A percentile compares a stretch with the other conserved stretches of the same genome.
These are phyloP conservation scores for Sarcophaga subvicina DNA, from an alignment of 2,888 invertebrate species.

Conservation along the genomic window DNA sequence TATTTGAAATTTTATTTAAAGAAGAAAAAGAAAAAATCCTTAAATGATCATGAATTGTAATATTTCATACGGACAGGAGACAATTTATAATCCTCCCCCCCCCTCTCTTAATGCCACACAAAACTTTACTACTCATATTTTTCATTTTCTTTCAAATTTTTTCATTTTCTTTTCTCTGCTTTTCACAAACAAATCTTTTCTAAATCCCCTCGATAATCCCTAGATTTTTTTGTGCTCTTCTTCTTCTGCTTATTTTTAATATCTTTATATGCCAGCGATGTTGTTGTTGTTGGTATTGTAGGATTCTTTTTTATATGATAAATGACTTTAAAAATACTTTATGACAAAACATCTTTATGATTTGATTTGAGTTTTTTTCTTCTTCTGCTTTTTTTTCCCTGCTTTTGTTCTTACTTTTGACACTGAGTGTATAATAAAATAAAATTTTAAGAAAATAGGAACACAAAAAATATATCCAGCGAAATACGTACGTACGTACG, in stretches of 20 bases:
- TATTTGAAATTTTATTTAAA: background rate
- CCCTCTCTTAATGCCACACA: slow-evolving; percentile 46
- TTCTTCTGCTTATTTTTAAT: slow-evolving; percentile 1
- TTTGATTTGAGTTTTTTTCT: background rate
- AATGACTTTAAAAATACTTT: slow-evolving; percentile 61
- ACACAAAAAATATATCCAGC: slow-evolving; percentile 9
- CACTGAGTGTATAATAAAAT: slow-evolving; percentile 57
- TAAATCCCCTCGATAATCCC: slow-evolving; percentile 47
- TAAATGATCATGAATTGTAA: background rate
- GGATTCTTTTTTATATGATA: slow-evolving; percentile 37
- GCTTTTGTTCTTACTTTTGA: slow-evolving; percentile 54
- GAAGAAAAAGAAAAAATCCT: background rate
- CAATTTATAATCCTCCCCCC: slow-evolving; percentile 42
- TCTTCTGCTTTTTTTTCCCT: background rate
- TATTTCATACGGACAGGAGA: slow-evolving; percentile 24
- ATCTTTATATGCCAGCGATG: background rate
- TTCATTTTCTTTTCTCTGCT: too few relatives aligned
- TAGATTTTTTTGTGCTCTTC: background rate
- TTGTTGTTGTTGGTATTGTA: background rate
- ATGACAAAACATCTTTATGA: slow-evolving; percentile 60
- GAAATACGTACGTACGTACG: too few relatives aligned
- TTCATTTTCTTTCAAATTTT: background rate
- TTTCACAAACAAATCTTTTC: slow-evolving; percentile 54
- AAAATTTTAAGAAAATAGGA: slow-evolving; percentile 6
- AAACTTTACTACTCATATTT: slow-evolving; percentile 50